Base-by-base conservation (phyloP, 2,888 invertebrate species). In the Arrhopalites spinosus region DNA sequence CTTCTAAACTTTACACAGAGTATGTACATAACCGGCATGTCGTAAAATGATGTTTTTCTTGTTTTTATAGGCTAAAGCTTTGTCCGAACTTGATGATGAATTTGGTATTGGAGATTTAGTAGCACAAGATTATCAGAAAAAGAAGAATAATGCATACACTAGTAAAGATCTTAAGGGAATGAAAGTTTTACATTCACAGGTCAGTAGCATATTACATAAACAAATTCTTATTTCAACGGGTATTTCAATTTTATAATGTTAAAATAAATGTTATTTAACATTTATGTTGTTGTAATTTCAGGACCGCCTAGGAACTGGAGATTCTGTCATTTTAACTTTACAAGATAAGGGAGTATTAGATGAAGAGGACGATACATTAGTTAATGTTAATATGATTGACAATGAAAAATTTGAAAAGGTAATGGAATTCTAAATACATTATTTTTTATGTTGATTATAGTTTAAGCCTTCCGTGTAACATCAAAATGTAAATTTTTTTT, bases 11-110 rank as follows among this genome's bases (percentile, higher is more conserved):
- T 61, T 61, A n/a, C 1, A 61, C 61, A 23, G 7, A 59, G 8
- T 23, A 59, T 59, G 20, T 59, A 23, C 17, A 43, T 50, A 43
- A 53, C 59, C 7, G 23, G n/a, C 15, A 47, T 69, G 15, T 69
- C 20, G 23, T 36, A 36, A 36, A 36, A 36, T 36, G 11, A 36
- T 36, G 11, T 36, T 36, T 36, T 2, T 56, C 29, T 69, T 53
- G 13, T 25, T 23, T 68, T 71, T 85, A n/a, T 81, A 93, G 94
- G 98, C 96, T 27, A 95, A 95, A 85, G 89, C 94, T 88, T 86
- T 98, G 84, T 95, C 97, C 86, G 96, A 98, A 86, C 89, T 98
- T 88, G 98, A 98, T 86, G 93, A 90, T 81, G 96, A 94, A 85
- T 97, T 98, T 88, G 97, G 96, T 43, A 91, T 96, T 78, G 90